Evolutionary conservation across 2,888 invertebrate genomes (phyloP), one percentile per base, ranked within the genome.

Genomic region (Lasioglossum leucozonium): DNA sequence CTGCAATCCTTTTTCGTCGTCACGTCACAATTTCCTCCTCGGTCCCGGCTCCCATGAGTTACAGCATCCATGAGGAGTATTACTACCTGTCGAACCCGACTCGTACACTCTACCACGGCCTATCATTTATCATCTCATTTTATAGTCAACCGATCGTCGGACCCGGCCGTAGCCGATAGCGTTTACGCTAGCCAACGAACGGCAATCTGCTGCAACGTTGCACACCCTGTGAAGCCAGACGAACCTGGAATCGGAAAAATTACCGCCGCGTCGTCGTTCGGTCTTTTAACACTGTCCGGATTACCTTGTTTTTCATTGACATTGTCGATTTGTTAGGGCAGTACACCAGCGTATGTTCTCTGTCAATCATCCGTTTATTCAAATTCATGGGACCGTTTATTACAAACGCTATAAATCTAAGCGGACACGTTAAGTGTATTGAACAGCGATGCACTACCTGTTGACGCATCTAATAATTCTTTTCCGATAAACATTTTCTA

Each of bases 31-130:
- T 91, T 92, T 92, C 88, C 86, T 88, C 86, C 73, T 85, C 87
- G 89, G 87, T 89, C 90, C 89, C 81, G 84, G 80, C 88, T 67
- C 75, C 84, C 87, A 93, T 94, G 93, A 94, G 92, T 94, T 94
- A 94, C 94, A 91, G 91, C 94, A 93, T 92, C 89, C 90, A 84
- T 88, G 88, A 88, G 85, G 93, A 92, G 93, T 94, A 94, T 94
- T 93, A 93, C 92, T 94, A 93, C 94, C 94, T 94, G 93, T 93
- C 94, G 90, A 90, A 89, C 90, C 87, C 89, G 89, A 89, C 92
- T 91, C 91, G 91, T 91, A 92, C 90, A 91, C 93, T 91, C 88
- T 83, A 81, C 88, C 84, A 76, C 88, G 87, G 87, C 87, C 91
- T 90, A 92, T 93, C 92, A 92, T 93, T 93, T 92, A 93, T 93